Evolutionary conservation across 2,888 invertebrate genomes (phyloP), one percentile per base, ranked within the genome.

Genomic region (Caprella mutica): DNA sequence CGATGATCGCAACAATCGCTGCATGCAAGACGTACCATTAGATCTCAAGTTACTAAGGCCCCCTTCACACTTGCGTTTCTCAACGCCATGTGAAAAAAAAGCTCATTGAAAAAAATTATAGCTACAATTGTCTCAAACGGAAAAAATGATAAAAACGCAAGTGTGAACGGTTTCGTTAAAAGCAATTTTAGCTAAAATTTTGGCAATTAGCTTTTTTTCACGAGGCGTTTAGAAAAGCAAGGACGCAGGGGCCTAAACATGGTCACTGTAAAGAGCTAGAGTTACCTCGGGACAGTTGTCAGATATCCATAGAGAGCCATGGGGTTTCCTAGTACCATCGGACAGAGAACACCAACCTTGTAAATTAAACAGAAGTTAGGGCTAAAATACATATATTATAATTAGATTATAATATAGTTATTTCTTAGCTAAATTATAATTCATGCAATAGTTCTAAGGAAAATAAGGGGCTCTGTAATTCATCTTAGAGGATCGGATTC

Each of bases 321-420:
- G 55, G 4, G 63, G 29, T 33, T 50, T 48, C 5, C 55, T 30
- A 17, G n/a, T 30, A 5, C 59, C 59, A 46, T 38, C 55, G 17
- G 53, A 38, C 29, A 59, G 30, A 5, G 44, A 9, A 39, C 63
- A 63, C 63, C 59, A 63, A 14, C 59, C 63, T 63, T n/a, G 3
- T 14, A 38, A 24, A 6, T 24, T 5, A 2, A 38, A 17, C 17
- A 12, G 24, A 51, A 2, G n/a, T 46, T 46, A 6, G 46, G 33
- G 9, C 24, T 46, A 21, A 21, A 6, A 46, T 9, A n/a, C n/a
- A n/a, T n/a, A n/a, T n/a, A n/a, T n/a, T n/a, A n/a, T n/a, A n/a
- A n/a, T n/a, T n/a, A n/a, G 33, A 33, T 9, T 9, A 33, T 14
- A 33, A 14, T 9, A 33, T 9, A 33, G 8, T 14, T 33, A 33